Base-by-base conservation (phyloP, 2,113 vertebrate genomes). In the Melanocharis versteri region DNA sequence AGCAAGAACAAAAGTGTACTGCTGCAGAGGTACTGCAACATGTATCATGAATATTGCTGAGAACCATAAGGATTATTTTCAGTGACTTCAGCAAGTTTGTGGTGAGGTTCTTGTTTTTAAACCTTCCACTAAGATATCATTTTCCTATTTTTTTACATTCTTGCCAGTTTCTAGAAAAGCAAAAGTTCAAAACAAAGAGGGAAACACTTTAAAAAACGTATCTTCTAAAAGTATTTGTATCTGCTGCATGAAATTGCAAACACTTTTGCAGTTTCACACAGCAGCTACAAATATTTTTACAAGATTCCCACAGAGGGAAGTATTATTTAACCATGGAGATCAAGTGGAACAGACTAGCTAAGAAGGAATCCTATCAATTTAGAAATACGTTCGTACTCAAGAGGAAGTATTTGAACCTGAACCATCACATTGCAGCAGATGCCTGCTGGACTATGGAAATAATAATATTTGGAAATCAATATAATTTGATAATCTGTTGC, bases 111-210 rank as follows among this genome's bases (percentile, higher is more conserved):
- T 61, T 40, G 3, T 28, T 80, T 85, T 83, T 53, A 85, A 88
- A 35, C 2, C 5, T 62, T 39, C 51, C 2, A 24, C 4, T 53
- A 44, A 57, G n/a, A 28, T 13, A 2, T 7, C 0, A 4, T 45
- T 62, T 65, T 54, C 23, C 6, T 31, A 1, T 24, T 44, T 76
- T 82, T 64, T 37, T 22, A 31, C 23, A 30, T 45, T 69, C 11
- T 77, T 3, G 6, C 5, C 7, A 13, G 12, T 79, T 80, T 72
- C 28, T 48, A 69, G n/a, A 37, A 87, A 70, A 76, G 6, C 4
- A 45, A 31, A 56, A 53, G 5, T 37, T 64, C 17, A 33, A 33
- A 64, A 61, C 3, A 48, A 47, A 76, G 15, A 35, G 4, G 6
- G 4, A 58, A 57, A 7, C 5, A 50, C 9, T 54, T 76, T 22